Conservation (phyloP, 2,113 vertebrate genomes). For the Ramphastos sulfuratus region DNA sequence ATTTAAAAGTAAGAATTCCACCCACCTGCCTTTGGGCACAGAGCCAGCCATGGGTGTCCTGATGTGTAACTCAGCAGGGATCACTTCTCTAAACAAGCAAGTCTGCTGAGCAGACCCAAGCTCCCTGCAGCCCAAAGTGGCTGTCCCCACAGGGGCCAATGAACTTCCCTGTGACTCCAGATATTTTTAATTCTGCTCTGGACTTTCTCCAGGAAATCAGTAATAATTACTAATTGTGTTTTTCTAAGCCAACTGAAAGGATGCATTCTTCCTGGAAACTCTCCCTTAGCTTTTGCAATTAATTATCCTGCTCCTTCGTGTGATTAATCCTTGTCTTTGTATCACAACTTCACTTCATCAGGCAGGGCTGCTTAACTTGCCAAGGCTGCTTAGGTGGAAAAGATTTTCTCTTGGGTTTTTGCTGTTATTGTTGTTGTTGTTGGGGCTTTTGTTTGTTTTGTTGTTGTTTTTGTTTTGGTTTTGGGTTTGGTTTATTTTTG, state of each 20-base stretch:
- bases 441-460: not conserved
- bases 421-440: no score
- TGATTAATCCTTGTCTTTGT: constrained; percentile 74
- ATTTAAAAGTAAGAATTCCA: not conserved
- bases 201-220: constrained; percentile 97
- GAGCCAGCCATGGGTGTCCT: not conserved
- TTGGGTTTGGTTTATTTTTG: no score
- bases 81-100: constrained; percentile 51
- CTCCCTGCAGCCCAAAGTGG: constrained; percentile 21
- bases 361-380: constrained; percentile 51
- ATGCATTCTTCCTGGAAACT: constrained; percentile 81
- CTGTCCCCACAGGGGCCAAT: constrained; percentile 73
- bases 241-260: constrained; percentile 89
- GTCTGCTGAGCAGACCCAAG: constrained; percentile 55
- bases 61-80: not conserved
- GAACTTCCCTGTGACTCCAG: constrained; percentile 80
- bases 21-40: not conserved
- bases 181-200: constrained; percentile 89
- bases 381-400: constrained; percentile 57
- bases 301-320: constrained; percentile 75
- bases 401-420: not conserved
- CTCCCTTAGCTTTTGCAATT: constrained; percentile 83
- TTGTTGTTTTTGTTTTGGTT: no score
- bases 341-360: constrained; percentile 67
- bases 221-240: constrained; percentile 98